Conservation (phyloP, 2,797 vertebrate species). For the Muscicapa comitata region DNA sequence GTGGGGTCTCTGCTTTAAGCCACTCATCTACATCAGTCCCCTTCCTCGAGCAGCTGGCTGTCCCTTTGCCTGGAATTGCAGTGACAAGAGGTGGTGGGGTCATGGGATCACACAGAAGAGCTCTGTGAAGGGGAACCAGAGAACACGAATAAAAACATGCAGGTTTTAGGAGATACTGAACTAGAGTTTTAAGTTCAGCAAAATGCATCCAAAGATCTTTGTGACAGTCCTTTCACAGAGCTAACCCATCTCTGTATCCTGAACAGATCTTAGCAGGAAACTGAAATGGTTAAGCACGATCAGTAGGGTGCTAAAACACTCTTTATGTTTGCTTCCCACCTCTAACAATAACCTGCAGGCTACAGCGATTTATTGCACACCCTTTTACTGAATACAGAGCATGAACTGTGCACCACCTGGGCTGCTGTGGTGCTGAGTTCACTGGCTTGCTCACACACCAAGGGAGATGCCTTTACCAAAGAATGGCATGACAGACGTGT, state of each 20-base stretch:
- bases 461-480: not conserved
- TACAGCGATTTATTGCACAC: not conserved
- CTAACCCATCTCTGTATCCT: not conserved
- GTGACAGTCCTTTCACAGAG: not conserved
- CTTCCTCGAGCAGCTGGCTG: not conserved
- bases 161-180: not conserved
- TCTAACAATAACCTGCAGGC: not conserved
- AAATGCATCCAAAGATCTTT: not conserved
- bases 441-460: not conserved
- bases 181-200: not conserved
- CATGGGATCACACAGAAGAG: not conserved
- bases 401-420: not conserved
- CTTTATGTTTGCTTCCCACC: not conserved
- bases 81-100: accelerated
- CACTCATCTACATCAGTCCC: not conserved
- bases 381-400: not conserved
- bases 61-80: not conserved
- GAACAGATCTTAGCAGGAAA: not conserved
- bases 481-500: not conserved
- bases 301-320: not conserved
- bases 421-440: not conserved
- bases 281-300: not conserved
- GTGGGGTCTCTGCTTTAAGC: not conserved
- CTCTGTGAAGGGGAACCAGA: not conserved
- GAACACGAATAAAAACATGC: not conserved